phyloP scores from a whole-genome alignment of 2,888 invertebrate genomes.

The Agapostemon virescens region DNA sequence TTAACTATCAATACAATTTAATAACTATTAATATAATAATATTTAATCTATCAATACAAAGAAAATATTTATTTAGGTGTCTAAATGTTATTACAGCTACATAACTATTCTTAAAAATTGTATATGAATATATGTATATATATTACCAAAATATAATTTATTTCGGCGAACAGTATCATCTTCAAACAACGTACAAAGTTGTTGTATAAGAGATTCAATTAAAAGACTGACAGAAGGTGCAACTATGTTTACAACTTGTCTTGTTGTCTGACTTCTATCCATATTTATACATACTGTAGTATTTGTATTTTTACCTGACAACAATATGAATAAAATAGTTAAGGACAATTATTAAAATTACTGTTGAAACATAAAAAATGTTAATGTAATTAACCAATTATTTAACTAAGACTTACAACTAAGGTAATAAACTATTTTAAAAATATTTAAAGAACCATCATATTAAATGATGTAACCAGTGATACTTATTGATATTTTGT shows the following conservation, averaged over 20 bases:
- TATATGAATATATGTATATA: constrained; percentile 12
- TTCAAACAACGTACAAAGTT: constrained; percentile 85
- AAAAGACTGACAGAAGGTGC: constrained; percentile 86
- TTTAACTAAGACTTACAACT: not conserved
- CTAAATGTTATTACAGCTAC: not conserved
- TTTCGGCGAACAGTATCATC: constrained; percentile 83
- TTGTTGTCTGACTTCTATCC: constrained; percentile 33
- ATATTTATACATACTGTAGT: constrained; percentile 44
- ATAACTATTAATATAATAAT: no score
- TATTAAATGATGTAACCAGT: not conserved
- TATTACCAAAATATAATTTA: constrained; percentile 83
- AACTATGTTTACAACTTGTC: constrained; percentile 71
- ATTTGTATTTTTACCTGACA: constrained; percentile 60
- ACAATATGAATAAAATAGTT: constrained; percentile 12
- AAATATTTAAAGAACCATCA: not conserved
- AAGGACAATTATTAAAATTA: no score
- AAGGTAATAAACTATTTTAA: not conserved
- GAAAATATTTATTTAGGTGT: not conserved
- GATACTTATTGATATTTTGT: not conserved
- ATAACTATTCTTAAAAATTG: not conserved
- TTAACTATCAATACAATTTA: no score
- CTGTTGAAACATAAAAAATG: not conserved
- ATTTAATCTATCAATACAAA: not conserved
- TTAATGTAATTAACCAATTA: not conserved
- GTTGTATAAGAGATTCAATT: constrained; percentile 87